These are phyloP conservation scores for Sylvia atricapilla DNA, from an alignment of 2,113 vertebrate genomes.

Conservation along the genomic window DNA sequence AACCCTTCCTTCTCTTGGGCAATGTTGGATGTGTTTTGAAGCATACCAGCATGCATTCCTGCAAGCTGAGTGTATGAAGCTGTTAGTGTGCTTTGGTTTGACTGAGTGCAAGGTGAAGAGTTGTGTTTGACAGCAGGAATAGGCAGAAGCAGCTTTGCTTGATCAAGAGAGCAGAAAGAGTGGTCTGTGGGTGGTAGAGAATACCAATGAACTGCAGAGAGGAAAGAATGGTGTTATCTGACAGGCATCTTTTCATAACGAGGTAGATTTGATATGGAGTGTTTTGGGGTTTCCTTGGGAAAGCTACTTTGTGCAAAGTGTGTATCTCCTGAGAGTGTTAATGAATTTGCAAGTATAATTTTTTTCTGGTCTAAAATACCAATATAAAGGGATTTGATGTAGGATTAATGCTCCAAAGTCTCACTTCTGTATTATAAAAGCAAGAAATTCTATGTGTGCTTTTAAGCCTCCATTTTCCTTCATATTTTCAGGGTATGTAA, in stretches of 20 bases:
- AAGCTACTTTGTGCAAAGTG: not conserved
- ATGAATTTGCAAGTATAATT: not conserved
- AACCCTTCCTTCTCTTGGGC: not conserved
- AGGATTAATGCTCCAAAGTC: not conserved
- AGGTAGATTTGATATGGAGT: not conserved
- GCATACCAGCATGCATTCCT: not conserved
- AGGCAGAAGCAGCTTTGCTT: not conserved
- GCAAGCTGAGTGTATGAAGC: not conserved
- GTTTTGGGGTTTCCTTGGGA: not conserved
- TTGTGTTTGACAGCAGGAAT: not conserved
- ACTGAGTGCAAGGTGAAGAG: not conserved
- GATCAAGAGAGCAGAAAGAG: not conserved
- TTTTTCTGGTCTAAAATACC: not conserved
- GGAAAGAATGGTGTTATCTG: not conserved
- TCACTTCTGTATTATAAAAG: not conserved
- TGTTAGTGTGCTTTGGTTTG: not conserved
- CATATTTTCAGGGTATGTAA: not conserved
- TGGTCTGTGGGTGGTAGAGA: not conserved
- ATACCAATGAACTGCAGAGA: not conserved
- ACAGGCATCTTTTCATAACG: not conserved
- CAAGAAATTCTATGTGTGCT: not conserved
- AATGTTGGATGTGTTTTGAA: fast-evolving
- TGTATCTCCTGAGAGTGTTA: not conserved
- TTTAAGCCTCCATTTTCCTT: not conserved
- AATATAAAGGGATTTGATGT: not conserved